A percentile compares a stretch with the other conserved stretches of the same genome.
phyloP scores from a whole-genome alignment of 2,888 invertebrate species.

The Agapostemon virescens region DNA sequence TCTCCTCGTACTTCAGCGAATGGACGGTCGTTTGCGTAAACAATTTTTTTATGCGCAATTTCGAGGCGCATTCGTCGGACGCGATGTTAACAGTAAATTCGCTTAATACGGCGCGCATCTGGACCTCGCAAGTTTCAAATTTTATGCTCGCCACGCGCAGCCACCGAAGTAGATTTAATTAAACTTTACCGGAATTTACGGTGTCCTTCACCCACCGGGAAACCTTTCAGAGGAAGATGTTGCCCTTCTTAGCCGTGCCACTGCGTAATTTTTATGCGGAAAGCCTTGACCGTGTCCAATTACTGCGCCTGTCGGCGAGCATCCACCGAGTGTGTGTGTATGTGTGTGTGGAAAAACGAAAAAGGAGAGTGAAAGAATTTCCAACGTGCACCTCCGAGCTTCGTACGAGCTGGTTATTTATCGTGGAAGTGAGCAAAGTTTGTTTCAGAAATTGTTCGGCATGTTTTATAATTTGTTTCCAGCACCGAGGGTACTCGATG shows the following conservation, averaged over 20 bases:
- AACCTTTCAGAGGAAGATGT: slow-evolving; percentile 11
- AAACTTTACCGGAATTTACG: slow-evolving; percentile 33
- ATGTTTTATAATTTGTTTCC: not conserved
- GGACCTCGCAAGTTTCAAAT: slow-evolving; percentile 24
- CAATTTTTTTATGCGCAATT: slow-evolving; percentile 39
- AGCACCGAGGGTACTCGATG: too few relatives aligned
- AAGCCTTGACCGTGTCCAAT: slow-evolving; percentile 8
- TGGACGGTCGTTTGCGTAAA: slow-evolving; percentile 4
- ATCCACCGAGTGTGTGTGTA: not conserved
- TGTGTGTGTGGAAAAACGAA: not conserved
- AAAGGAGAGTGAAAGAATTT: not conserved
- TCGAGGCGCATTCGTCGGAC: slow-evolving; percentile 3
- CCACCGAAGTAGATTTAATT: slow-evolving; percentile 33
- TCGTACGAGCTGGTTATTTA: not conserved
- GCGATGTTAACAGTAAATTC: slow-evolving; percentile 16
- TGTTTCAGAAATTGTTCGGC: not conserved
- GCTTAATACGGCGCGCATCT: slow-evolving; percentile 20
- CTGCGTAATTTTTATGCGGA: not conserved
- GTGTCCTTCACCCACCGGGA: not conserved
- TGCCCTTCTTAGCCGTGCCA: not conserved
- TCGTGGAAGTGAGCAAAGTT: not conserved
- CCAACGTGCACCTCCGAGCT: not conserved
- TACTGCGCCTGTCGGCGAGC: not conserved
- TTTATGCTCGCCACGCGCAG: slow-evolving; percentile 16
- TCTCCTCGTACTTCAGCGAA: not conserved